A percentile compares a stretch with the other conserved stretches of the same genome.
Conservation (phyloP, 2,888 invertebrate species). For the Odontothrips loti region DNA sequence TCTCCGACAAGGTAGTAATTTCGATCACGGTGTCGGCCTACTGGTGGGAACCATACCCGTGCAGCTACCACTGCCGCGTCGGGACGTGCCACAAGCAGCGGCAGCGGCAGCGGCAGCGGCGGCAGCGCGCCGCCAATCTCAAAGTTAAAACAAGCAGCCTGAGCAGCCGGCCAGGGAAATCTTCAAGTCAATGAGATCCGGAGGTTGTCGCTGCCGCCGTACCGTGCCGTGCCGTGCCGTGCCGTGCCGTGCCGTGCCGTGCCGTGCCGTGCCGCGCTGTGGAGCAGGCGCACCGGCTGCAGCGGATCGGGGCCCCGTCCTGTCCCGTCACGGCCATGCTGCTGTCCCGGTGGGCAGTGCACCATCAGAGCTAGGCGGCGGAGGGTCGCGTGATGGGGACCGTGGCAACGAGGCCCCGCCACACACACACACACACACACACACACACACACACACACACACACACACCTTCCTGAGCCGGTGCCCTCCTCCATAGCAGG, state of each 20-base stretch:
- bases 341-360: neutral
- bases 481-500: neutral
- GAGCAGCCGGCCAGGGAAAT: too few relatives aligned
- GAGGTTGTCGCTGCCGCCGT: too few relatives aligned
- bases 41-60: too few relatives aligned
- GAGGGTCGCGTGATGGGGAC: neutral
- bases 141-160: too few relatives aligned
- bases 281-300: neutral
- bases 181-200: too few relatives aligned
- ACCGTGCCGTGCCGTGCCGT: neutral
- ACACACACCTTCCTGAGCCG: neutral
- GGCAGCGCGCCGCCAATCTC: too few relatives aligned
- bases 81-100: too few relatives aligned
- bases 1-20: too few relatives aligned
- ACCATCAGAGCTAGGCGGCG: neutral
- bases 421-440: conserved; percentile 1
- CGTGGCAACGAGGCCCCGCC: neutral
- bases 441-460: neutral
- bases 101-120: too few relatives aligned
- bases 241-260: neutral
- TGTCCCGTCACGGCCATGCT: neutral
- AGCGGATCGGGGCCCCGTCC: neutral
- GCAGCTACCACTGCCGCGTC: too few relatives aligned
- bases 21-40: too few relatives aligned
- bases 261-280: neutral